Evolutionary conservation across 2,797 vertebrate genomes (phyloP), one percentile per base, ranked within the genome.

Genomic region (Gymnocypris eckloni): DNA sequence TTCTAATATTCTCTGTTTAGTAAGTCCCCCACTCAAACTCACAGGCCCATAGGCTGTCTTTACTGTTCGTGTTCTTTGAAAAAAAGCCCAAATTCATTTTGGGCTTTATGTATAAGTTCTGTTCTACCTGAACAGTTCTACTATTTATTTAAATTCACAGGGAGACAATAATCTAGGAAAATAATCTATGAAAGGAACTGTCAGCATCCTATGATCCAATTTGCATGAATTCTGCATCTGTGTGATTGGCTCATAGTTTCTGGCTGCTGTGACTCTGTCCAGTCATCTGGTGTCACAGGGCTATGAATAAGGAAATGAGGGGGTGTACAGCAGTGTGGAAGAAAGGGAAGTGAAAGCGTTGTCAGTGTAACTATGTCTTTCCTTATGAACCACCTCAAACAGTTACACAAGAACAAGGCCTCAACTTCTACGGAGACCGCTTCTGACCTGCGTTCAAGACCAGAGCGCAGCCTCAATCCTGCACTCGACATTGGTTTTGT

Each of bases 351-450:
- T 90, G 89, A 93, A 87, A 86, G 52, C 28, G 52, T 48, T 56
- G 9, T 52, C 77, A 22, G 5, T 54, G n/a, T 84, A 64, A 84
- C 43, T 61, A 81, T 84, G 81, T 89, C 77, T 87, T 88, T 89
- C 86, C 91, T 91, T 92, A 87, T 92, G 83, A 92, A 91, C 28
- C 61, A 86, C 89, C 77, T 93, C 76, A 93, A 94, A 92, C 91
- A 94, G 89, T 91, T 94, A 15, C 89, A 87, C 0, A 92, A 91
- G 85, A 92, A 86, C 20, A 93, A 61, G 72, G 43, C 56, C 4
- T 71, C 79, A 0, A 33, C 86, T 37, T 73, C 77, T 6, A 45
- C 59, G 10, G 81, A 85, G 25, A 72, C 22, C 73, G 71, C 88
- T 59, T 25, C 69, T 4, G 79, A 89, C 56, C 79, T 81, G 2